Conservation (phyloP, 2,797 vertebrate genomes). For the Euthynnus affinis region DNA sequence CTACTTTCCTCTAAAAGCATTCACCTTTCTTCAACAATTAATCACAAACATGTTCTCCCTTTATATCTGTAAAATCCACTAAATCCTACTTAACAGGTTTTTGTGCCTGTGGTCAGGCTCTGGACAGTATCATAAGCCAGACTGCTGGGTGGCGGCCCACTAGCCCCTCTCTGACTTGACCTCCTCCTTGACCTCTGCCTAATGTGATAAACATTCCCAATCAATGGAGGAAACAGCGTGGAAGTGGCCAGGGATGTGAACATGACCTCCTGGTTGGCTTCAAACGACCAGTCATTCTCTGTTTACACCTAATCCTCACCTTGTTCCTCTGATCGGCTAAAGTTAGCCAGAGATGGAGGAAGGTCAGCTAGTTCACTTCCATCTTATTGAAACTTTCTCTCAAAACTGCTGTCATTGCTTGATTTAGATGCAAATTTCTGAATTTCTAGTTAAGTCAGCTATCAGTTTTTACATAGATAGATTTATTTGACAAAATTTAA, state of each 20-base stretch:
- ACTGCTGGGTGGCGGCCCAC: conserved; percentile 60
- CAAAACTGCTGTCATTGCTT: background rate
- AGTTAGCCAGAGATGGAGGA: conserved; percentile 32
- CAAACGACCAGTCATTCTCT: conserved; percentile 69
- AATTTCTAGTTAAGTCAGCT: background rate
- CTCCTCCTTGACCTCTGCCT: conserved; percentile 77
- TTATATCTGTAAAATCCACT: conserved; percentile 42
- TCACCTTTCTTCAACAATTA: conserved; percentile 31
- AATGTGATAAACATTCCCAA: conserved; percentile 83
- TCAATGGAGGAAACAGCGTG: conserved; percentile 82
- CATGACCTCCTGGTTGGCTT: conserved; percentile 77
- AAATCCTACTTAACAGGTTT: conserved; percentile 64
- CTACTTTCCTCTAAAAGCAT: conserved; percentile 8
- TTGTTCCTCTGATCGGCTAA: conserved; percentile 51
- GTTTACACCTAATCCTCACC: conserved; percentile 76
- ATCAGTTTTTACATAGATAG: background rate
- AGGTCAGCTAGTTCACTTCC: conserved; percentile 55
- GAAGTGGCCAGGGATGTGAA: conserved; percentile 77
- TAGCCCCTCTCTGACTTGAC: conserved; percentile 67
- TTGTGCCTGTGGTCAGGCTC: conserved; percentile 61
- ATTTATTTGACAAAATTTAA: no score
- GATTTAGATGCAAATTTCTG: background rate
- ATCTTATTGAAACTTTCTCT: conserved; percentile 8
- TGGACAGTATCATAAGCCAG: conserved; percentile 77
- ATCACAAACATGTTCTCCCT: conserved; percentile 36